These are phyloP conservation scores for Coilia nasus DNA, from an alignment of 2,797 vertebrate genomes.

Conservation along the genomic window DNA sequence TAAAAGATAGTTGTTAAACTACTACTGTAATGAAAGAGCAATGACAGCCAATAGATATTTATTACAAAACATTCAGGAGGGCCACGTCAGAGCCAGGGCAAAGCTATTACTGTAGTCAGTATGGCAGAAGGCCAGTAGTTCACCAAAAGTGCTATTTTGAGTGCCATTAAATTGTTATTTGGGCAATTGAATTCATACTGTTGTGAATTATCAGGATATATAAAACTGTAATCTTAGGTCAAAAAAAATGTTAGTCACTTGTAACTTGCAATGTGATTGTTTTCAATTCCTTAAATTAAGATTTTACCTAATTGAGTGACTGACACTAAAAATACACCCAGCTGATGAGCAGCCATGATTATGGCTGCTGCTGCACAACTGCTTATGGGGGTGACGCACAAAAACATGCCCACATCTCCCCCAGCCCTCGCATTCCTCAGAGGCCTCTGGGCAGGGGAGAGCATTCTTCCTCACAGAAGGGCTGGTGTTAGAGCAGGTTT, in stretches of 20 bases:
- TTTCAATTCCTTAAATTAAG: neutral
- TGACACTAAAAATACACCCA: neutral
- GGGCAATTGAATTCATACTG: neutral
- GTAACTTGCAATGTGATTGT: too few species aligned
- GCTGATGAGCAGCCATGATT: neutral
- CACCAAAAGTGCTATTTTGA: neutral
- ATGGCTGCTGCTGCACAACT: neutral
- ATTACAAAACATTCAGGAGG: neutral
- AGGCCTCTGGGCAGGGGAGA: neutral
- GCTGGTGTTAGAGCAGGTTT: constrained; percentile 22
- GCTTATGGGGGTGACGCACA: constrained; percentile 20
- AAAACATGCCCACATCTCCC: neutral
- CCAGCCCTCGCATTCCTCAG: constrained; percentile 11
- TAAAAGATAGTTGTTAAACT: neutral
- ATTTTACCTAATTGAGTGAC: neutral
- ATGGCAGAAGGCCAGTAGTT: neutral
- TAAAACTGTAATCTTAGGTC: neutral
- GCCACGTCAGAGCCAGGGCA: neutral
- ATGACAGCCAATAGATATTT: neutral
- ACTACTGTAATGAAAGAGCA: neutral
- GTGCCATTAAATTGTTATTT: neutral
- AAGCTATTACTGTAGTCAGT: neutral
- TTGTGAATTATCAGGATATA: neutral
- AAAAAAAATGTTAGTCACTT: neutral
- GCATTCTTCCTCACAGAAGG: constrained; percentile 16